Conservation (phyloP, 2,113 vertebrate genomes). For the Cygnus buccinator region DNA sequence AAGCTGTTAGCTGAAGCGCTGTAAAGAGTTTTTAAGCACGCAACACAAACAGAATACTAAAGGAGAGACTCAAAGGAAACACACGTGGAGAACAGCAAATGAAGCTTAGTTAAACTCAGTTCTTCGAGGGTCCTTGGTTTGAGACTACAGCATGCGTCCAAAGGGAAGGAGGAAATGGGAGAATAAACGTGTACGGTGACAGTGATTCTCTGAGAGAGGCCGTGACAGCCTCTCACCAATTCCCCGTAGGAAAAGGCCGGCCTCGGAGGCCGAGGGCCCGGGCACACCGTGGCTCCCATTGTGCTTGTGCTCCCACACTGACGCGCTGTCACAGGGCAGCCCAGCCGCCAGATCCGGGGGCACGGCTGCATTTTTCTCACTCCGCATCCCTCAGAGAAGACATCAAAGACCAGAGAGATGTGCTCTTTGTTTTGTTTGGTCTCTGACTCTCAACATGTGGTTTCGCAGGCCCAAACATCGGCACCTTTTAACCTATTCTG, state of each 20-base stretch:
- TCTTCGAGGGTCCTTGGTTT: not conserved
- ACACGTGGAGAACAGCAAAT: not conserved
- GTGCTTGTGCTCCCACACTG: slow-evolving; percentile 57
- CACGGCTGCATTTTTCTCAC: slow-evolving; percentile 76
- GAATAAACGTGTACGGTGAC: rapidly evolving
- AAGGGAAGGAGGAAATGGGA: rapidly evolving
- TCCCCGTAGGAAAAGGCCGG: rapidly evolving
- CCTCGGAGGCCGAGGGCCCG: not conserved
- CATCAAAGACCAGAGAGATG: slow-evolving; percentile 93
- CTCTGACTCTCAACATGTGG: slow-evolving; percentile 99
- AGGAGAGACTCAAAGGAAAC: not conserved
- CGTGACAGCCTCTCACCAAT: rapidly evolving
- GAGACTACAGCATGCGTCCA: rapidly evolving
- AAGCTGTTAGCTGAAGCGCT: not conserved
- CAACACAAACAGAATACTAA: not conserved
- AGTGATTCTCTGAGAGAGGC: rapidly evolving
- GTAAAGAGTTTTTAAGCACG: not conserved
- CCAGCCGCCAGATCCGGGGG: slow-evolving; percentile 57
- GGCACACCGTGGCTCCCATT: not conserved
- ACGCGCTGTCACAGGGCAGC: slow-evolving; percentile 74
- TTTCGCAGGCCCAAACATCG: slow-evolving; percentile 94
- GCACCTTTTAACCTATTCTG: slow-evolving; percentile 99
- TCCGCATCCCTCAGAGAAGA: slow-evolving; percentile 89
- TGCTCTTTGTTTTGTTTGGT: slow-evolving; percentile 90
- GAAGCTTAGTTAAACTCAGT: not conserved